A percentile compares a stretch with the other conserved stretches of the same genome.
Evolutionary conservation across 2,888 invertebrate genomes (phyloP).

Genomic region (Strigamia maritima): DNA sequence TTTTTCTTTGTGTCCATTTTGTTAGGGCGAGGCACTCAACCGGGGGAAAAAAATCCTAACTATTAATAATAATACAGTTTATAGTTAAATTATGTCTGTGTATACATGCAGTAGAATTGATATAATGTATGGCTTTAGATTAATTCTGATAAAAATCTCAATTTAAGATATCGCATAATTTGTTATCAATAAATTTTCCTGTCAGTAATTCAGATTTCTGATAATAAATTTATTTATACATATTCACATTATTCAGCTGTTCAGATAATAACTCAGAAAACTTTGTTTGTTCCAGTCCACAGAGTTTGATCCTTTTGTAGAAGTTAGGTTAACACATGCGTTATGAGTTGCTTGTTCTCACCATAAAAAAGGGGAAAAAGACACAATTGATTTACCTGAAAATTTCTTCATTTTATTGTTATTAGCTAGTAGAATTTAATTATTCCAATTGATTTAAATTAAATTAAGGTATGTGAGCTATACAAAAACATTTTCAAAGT

Average conservation of each 20-base stretch:
- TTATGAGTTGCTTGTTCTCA: constrained; percentile 8
- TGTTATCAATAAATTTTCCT: constrained; percentile 27
- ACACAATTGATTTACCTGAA: background rate
- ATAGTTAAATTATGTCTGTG: background rate
- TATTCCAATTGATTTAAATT: background rate
- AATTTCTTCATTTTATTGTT: background rate
- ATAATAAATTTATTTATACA: constrained; percentile 19
- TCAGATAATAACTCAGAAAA: background rate
- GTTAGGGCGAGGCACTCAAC: too few relatives aligned
- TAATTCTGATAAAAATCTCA: background rate
- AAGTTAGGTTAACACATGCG: constrained; percentile 18
- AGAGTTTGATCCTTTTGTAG: background rate
- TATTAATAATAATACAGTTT: background rate
- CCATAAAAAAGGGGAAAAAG: background rate
- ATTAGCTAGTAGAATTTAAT: background rate
- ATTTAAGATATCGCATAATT: background rate
- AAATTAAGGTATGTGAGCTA: background rate
- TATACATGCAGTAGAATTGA: background rate
- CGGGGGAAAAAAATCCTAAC: too few relatives aligned
- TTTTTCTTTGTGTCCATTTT: background rate
- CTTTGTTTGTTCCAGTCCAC: background rate
- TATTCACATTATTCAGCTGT: background rate
- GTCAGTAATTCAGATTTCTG: background rate
- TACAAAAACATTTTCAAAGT: background rate
- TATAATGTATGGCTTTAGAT: background rate